Percentiles rank a stretch among this genome's conserved stretches.
Evolutionary conservation across 1,140 invertebrate genomes (phyloP).

Genomic region (Mamestra configurata): DNA sequence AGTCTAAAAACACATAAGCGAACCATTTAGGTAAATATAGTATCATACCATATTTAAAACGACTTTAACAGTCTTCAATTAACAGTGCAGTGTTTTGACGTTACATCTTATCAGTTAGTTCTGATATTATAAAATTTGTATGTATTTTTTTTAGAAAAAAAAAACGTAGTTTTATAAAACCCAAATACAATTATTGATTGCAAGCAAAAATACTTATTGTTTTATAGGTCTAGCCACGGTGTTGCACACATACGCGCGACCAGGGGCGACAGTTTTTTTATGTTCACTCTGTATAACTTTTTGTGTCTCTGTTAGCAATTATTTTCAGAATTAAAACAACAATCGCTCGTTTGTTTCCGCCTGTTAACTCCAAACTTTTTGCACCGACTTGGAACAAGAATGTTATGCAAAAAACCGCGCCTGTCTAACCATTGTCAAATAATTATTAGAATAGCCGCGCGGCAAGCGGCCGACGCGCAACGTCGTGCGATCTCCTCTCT

Average conservation of each 20-base stretch:
- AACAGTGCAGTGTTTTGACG: no score
- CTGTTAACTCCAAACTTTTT: slow-evolving; percentile 39
- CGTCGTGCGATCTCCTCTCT: neutral
- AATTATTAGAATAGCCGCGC: slow-evolving; percentile 8
- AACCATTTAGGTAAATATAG: no score
- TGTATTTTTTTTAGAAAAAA: no score
- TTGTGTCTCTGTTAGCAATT: slow-evolving; percentile 21
- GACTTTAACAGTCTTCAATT: no score
- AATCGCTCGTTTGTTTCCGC: slow-evolving; percentile 43
- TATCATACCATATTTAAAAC: no score
- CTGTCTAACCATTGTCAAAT: slow-evolving; percentile 34
- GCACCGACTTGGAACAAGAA: slow-evolving; percentile 11
- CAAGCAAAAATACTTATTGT: no score
- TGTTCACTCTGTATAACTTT: neutral
- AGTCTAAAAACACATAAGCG: no score
- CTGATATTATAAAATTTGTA: no score
- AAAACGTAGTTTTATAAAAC: no score
- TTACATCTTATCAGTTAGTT: no score
- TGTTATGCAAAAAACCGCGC: slow-evolving; percentile 18
- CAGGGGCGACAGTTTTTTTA: neutral
- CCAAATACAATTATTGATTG: no score
- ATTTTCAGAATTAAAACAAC: slow-evolving; percentile 27
- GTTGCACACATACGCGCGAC: neutral
- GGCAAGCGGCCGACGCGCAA: neutral
- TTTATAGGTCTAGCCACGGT: neutral